Evolutionary conservation across 2,113 vertebrate genomes (phyloP).

Genomic region (Parus major): DNA sequence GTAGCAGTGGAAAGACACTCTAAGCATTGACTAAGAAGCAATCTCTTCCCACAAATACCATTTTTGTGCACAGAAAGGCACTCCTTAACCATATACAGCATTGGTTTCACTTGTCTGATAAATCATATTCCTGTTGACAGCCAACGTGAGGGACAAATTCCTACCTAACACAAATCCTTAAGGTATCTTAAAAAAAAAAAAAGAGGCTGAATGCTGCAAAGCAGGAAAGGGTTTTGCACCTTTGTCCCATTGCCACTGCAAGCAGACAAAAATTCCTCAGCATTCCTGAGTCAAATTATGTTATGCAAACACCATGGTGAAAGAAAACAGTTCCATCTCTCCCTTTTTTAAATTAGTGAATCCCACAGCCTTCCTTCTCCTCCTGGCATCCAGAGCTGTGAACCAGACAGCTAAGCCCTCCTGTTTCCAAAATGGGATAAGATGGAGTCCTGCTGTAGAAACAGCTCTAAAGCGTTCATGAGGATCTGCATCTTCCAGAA

Average conservation of each 20-base stretch:
- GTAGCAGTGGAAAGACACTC: not conserved
- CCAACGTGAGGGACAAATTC: not conserved
- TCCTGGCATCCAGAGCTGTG: not conserved
- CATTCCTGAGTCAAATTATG: not conserved
- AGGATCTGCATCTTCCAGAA: accelerated
- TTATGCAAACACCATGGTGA: not conserved
- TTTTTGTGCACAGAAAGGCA: not conserved
- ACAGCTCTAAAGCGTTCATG: accelerated
- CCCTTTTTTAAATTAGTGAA: not conserved
- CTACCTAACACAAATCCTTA: not conserved
- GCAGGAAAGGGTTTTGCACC: not conserved
- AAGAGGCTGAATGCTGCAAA: not conserved
- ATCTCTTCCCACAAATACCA: not conserved
- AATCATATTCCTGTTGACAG: constrained; percentile 29
- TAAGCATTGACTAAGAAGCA: not conserved
- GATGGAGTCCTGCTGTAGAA: not conserved
- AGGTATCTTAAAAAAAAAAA: not conserved
- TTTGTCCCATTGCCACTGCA: not conserved
- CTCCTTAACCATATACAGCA: not conserved
- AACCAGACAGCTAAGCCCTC: not conserved
- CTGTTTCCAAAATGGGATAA: not conserved
- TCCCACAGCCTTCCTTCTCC: not conserved
- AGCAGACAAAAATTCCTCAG: not conserved
- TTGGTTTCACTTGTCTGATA: not conserved
- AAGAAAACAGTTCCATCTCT: constrained; percentile 1